Evolutionary conservation across 2,888 invertebrate genomes (phyloP).

Genomic region (Dryadula phaetusa): DNA sequence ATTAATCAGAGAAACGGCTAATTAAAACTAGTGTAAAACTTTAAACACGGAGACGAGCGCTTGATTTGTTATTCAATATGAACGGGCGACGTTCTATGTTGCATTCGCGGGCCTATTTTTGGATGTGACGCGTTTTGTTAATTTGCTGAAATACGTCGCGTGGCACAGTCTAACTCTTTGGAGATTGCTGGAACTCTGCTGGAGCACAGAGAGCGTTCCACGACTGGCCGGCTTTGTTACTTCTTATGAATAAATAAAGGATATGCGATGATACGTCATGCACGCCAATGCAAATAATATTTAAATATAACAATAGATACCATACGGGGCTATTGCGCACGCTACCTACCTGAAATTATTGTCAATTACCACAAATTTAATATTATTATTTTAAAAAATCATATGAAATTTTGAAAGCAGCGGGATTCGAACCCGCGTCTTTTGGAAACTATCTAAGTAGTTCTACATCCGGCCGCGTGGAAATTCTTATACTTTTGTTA

Average conservation of each 20-base stretch:
- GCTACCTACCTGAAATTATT: neutral
- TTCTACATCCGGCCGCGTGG: too few relatives aligned
- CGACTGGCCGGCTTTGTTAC: too few relatives aligned
- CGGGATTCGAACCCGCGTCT: too few relatives aligned
- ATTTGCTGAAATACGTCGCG: conserved; percentile 33
- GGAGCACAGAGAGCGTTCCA: neutral
- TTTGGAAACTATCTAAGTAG: too few relatives aligned
- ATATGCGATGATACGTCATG: too few relatives aligned
- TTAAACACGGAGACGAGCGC: neutral
- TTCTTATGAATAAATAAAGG: too few relatives aligned
- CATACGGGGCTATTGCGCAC: neutral
- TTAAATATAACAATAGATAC: neutral
- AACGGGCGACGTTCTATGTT: conserved; percentile 30
- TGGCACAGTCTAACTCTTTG: neutral
- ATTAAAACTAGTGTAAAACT: neutral
- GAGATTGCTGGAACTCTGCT: neutral
- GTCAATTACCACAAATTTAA: too few relatives aligned
- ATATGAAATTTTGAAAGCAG: too few relatives aligned
- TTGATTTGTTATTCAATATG: conserved; percentile 21
- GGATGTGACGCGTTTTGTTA: conserved; percentile 41
- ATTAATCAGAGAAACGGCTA: neutral
- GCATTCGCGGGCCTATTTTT: conserved; percentile 40
- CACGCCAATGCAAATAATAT: too few relatives aligned
- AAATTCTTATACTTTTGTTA: too few relatives aligned
- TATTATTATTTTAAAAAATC: too few relatives aligned